phyloP scores from a whole-genome alignment of 2,888 invertebrate genomes.

The Trachelus stipa region DNA sequence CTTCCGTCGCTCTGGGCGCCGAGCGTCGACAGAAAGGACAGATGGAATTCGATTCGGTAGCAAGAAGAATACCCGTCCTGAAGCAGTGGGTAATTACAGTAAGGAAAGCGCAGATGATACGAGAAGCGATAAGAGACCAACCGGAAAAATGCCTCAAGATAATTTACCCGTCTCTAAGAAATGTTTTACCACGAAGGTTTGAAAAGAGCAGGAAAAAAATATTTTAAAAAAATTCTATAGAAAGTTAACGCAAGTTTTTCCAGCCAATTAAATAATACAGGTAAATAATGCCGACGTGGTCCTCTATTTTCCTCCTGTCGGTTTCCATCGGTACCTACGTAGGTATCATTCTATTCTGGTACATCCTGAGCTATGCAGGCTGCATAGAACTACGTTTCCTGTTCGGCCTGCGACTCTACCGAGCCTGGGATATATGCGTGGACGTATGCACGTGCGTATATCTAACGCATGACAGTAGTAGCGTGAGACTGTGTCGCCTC shows the following conservation, averaged over 20 bases:
- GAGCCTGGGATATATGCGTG: not conserved
- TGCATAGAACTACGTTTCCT: conserved; percentile 35
- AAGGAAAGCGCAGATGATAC: not conserved
- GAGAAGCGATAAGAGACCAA: not conserved
- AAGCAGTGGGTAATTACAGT: not conserved
- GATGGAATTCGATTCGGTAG: conserved; percentile 44
- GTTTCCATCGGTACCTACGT: not conserved
- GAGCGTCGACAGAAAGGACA: conserved; percentile 27
- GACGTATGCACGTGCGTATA: not conserved
- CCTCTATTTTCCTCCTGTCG: not conserved
- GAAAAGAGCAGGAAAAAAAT: too few species aligned
- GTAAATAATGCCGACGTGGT: not conserved
- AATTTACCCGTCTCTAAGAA: not conserved
- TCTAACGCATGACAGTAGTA: conserved; percentile 17
- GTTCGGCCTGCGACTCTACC: conserved; percentile 22
- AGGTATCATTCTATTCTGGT: conserved; percentile 36
- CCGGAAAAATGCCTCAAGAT: not conserved
- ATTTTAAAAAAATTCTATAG: too few species aligned
- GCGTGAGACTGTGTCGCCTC: conserved; percentile 17
- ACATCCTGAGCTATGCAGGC: conserved; percentile 36
- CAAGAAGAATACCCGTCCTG: conserved; percentile 23
- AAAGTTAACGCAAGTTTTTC: too few species aligned
- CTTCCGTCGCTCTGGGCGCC: conserved; percentile 39
- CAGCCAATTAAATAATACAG: not conserved
- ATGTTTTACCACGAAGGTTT: too few species aligned